These are phyloP conservation scores for Diaprepes abbreviatus DNA, from an alignment of 2,888 invertebrate genomes.

Conservation along the genomic window DNA sequence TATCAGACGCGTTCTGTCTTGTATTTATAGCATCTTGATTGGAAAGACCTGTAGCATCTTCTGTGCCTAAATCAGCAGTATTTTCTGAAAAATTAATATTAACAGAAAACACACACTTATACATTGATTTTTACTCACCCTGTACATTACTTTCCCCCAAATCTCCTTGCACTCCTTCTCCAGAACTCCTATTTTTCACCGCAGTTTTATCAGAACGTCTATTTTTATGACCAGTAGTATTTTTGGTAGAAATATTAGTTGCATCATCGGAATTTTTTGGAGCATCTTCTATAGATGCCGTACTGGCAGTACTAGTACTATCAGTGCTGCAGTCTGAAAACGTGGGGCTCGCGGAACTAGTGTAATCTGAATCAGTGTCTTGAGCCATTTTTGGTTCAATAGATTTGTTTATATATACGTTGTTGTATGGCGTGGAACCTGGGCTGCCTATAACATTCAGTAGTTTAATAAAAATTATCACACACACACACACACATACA, in stretches of 20 bases:
- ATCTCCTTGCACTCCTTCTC: not conserved
- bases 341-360: constrained; percentile 62
- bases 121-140: constrained; percentile 11
- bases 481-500: not conserved
- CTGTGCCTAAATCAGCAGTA: not conserved
- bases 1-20: not conserved
- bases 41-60: not conserved
- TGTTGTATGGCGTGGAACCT: constrained; percentile 67
- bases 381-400: constrained; percentile 55
- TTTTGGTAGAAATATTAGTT: constrained; percentile 26
- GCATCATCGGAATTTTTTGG: constrained; percentile 26
- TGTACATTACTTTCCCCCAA: not conserved
- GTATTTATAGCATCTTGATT: not conserved
- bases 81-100: not conserved
- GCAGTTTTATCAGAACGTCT: constrained; percentile 9
- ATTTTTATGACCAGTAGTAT: constrained; percentile 8
- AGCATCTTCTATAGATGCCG: constrained; percentile 54
- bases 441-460: constrained; percentile 59
- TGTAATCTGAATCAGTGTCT: constrained; percentile 57
- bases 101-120: too few species aligned
- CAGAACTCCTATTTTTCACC: not conserved
- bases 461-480: not conserved
- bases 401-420: constrained; percentile 60
- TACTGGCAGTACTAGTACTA: constrained; percentile 54
- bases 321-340: constrained; percentile 56